Conservation (phyloP, 2,888 invertebrate genomes). For the Mythimna vitellina region DNA sequence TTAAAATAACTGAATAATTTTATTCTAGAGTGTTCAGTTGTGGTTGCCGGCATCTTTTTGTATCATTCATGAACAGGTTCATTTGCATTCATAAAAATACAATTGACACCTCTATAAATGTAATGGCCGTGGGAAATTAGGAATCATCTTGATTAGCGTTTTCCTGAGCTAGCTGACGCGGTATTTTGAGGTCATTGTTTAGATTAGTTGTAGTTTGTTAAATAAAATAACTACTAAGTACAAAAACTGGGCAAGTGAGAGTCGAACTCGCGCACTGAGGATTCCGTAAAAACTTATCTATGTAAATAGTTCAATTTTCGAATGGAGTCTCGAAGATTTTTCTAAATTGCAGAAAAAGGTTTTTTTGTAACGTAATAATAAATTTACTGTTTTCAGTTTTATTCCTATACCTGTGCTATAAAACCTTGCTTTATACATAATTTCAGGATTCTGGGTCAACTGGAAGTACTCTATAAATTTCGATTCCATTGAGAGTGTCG, state of each 20-base stretch:
- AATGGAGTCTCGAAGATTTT: too few relatives aligned
- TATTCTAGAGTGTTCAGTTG: conserved; percentile 35
- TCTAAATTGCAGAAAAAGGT: too few relatives aligned
- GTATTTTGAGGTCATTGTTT: conserved; percentile 8
- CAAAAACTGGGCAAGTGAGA: background rate
- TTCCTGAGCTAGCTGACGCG: conserved; percentile 13
- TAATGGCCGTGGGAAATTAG: conserved; percentile 62
- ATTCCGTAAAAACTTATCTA: too few relatives aligned
- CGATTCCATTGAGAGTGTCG: too few relatives aligned
- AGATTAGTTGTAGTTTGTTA: conserved; percentile 12
- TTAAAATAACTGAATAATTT: conserved; percentile 44
- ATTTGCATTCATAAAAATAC: conserved; percentile 51
- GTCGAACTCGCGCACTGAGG: too few relatives aligned
- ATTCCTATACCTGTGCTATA: too few relatives aligned
- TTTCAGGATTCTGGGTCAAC: too few relatives aligned
- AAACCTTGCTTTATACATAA: too few relatives aligned
- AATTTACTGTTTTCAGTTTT: too few relatives aligned
- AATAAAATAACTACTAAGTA: background rate
- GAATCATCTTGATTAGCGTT: conserved; percentile 34
- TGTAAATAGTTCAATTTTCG: too few relatives aligned
- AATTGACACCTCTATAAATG: conserved; percentile 53
- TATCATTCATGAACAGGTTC: conserved; percentile 42
- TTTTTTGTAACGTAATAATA: too few relatives aligned
- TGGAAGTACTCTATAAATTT: too few relatives aligned
- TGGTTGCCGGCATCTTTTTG: conserved; percentile 8